Percentiles rank a stretch among this genome's conserved stretches.
Conservation (phyloP, 2,113 vertebrate genomes). For the Leucoraja erinaceus region DNA sequence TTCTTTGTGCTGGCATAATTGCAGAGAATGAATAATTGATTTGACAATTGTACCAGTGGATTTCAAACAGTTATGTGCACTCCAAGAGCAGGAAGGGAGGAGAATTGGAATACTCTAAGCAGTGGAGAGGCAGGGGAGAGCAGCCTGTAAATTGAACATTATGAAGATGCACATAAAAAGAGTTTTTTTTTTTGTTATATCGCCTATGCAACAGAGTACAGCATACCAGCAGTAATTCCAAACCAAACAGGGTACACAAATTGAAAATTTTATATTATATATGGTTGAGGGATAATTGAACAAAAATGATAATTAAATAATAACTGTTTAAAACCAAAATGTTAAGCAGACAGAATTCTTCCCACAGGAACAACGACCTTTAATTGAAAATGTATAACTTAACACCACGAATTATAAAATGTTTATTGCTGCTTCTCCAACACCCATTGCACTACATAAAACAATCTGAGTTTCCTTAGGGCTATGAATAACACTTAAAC, state of each 20-base stretch:
- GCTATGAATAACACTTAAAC: neutral
- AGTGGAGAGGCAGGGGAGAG: constrained; percentile 86
- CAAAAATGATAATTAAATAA: constrained; percentile 33
- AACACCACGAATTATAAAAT: neutral
- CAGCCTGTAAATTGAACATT: constrained; percentile 99
- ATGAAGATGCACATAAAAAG: constrained; percentile 96
- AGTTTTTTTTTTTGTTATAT: constrained; percentile 90
- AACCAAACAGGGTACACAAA: constrained; percentile 3
- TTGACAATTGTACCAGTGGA: constrained; percentile 99
- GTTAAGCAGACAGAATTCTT: constrained; percentile 19
- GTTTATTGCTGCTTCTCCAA: neutral
- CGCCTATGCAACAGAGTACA: constrained; percentile 99
- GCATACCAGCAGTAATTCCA: constrained; percentile 2
- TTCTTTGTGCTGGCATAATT: constrained; percentile 99
- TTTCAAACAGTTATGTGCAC: constrained; percentile 90
- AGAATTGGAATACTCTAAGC: constrained; percentile 80
- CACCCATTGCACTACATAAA: neutral
- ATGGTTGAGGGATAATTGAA: constrained; percentile 32
- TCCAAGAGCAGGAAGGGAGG: constrained; percentile 83
- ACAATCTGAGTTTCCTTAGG: neutral
- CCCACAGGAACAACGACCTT: neutral
- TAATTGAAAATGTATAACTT: neutral
- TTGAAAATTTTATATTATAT: constrained; percentile 33
- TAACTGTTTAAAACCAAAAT: constrained; percentile 11
- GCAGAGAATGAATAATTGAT: constrained; percentile 99